Conservation (phyloP, 2,797 vertebrate species). For the Thalassophryne amazonica region DNA sequence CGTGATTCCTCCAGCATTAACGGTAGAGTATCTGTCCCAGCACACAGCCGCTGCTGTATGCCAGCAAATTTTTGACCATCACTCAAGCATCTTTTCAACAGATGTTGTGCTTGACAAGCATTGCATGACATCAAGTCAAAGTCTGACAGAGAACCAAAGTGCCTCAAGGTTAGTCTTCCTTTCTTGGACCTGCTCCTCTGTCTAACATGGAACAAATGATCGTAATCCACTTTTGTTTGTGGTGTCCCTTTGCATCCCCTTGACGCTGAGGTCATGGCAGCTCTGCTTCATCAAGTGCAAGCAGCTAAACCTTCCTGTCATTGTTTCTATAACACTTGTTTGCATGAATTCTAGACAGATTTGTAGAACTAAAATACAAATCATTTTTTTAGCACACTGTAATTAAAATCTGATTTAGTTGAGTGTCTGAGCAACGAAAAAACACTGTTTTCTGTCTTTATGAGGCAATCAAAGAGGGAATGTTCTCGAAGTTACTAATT, state of each 20-base stretch:
- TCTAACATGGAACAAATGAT: constrained; percentile 67
- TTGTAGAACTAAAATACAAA: too few relatives aligned
- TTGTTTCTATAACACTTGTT: constrained; percentile 7
- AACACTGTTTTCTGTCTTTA: too few relatives aligned
- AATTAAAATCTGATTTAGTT: too few relatives aligned
- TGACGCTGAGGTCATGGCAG: constrained; percentile 39
- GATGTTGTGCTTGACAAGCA: constrained; percentile 72
- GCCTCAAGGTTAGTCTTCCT: constrained; percentile 62
- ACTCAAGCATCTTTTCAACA: constrained; percentile 78
- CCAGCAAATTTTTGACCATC: constrained; percentile 76
- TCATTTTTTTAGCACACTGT: too few relatives aligned
- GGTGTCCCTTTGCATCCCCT: constrained; percentile 32
- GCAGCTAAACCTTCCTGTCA: constrained; percentile 34
- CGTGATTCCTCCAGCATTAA: constrained; percentile 14
- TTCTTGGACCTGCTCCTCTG: constrained; percentile 40
- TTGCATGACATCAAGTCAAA: constrained; percentile 70
- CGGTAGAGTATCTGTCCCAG: constrained; percentile 28
- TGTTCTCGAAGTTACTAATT: too few relatives aligned
- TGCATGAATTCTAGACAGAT: not conserved
- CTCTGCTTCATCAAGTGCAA: constrained; percentile 20
- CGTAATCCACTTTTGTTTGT: constrained; percentile 60
- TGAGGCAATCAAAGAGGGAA: too few relatives aligned
- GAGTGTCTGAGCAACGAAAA: too few relatives aligned
- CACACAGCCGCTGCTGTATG: constrained; percentile 51
- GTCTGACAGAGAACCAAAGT: constrained; percentile 64